phyloP scores from a whole-genome alignment of 2,888 invertebrate genomes.

The Pollenia labialis region DNA sequence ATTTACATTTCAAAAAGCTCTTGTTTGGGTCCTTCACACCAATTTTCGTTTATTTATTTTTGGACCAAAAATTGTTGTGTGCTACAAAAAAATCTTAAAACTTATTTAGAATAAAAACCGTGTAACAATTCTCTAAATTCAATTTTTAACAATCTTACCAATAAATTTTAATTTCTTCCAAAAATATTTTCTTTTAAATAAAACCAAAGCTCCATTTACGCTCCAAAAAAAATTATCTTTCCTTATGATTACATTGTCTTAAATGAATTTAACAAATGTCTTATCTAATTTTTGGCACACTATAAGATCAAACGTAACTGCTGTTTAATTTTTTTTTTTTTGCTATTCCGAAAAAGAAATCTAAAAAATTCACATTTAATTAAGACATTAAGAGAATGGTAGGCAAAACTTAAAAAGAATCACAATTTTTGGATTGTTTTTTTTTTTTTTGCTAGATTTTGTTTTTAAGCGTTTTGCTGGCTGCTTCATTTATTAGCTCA shows the following conservation, averaged over 20 bases:
- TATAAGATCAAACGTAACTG: constrained; percentile 58
- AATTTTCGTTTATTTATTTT: no score
- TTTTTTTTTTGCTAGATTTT: constrained; percentile 1
- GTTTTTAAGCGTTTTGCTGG: constrained; percentile 16
- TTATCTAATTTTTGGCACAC: constrained; percentile 59
- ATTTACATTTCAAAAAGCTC: no score
- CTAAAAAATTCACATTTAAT: constrained; percentile 66
- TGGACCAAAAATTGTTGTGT: no score
- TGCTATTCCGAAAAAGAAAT: constrained; percentile 25
- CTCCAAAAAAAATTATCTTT: constrained; percentile 23
- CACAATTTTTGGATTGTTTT: neutral
- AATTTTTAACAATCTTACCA: no score
- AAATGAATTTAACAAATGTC: constrained; percentile 56
- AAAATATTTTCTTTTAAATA: neutral
- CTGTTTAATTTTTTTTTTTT: neutral
- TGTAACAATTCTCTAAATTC: no score
- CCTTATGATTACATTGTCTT: constrained; percentile 20
- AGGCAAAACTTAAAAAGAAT: constrained; percentile 59
- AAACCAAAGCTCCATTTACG: neutral
- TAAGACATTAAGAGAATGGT: constrained; percentile 62
- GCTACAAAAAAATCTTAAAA: no score
- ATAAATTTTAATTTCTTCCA: neutral
- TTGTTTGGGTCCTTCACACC: no score
- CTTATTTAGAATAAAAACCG: no score
- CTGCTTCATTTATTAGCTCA: constrained; percentile 61